Evolutionary conservation across 2,113 vertebrate genomes (phyloP).

Genomic region (Ptilonorhynchus violaceus): DNA sequence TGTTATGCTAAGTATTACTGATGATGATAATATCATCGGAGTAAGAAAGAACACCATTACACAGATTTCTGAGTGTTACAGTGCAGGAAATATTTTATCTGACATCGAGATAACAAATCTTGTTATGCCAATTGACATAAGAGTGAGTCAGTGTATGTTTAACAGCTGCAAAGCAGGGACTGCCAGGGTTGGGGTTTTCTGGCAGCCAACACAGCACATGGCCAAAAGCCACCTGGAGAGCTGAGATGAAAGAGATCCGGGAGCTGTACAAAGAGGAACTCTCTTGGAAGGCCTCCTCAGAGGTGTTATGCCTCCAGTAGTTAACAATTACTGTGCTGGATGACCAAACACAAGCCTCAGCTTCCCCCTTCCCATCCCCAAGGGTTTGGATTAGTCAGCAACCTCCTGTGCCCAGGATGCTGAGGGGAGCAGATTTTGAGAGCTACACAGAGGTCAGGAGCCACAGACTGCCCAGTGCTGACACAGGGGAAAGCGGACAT

Average conservation of each 20-base stretch:
- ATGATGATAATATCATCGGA: neutral
- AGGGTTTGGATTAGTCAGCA: neutral
- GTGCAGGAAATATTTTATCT: neutral
- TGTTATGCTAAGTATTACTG: neutral
- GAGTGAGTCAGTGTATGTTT: accelerated
- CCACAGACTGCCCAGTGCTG: neutral
- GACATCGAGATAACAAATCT: neutral
- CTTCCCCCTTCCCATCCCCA: accelerated
- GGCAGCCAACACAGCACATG: neutral
- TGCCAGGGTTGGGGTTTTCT: neutral
- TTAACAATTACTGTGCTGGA: neutral
- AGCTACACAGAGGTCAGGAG: neutral
- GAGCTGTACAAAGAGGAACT: neutral
- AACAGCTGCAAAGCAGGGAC: neutral
- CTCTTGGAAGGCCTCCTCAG: neutral
- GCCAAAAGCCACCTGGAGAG: neutral
- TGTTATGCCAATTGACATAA: neutral
- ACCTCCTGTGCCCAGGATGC: neutral
- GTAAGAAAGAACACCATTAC: neutral
- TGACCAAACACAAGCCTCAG: accelerated
- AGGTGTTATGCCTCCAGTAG: neutral
- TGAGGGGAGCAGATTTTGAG: neutral
- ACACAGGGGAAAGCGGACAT: neutral
- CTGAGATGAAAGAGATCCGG: neutral
- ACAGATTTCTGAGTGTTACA: neutral